A percentile compares a stretch with the other conserved stretches of the same genome.
These are phyloP conservation scores for Trematomus bernacchii DNA, from an alignment of 2,797 vertebrate genomes.

Conservation along the genomic window DNA sequence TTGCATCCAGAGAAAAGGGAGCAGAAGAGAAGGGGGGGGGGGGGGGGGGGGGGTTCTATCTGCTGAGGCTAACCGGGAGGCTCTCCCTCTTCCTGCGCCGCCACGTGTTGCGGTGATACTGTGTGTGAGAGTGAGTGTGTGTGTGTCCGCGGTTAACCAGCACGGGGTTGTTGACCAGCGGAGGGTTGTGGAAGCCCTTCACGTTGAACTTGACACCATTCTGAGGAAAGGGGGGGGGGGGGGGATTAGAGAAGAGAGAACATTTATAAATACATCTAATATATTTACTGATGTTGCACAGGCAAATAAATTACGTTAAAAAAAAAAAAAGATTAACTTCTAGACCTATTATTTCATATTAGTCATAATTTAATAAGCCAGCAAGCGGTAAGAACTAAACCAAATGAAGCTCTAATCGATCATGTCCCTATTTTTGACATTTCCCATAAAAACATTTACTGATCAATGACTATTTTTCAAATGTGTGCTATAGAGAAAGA, in stretches of 20 bases:
- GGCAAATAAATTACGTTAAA: background rate
- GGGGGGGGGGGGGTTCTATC: slow-evolving; percentile 82
- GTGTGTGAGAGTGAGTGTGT: slow-evolving; percentile 86
- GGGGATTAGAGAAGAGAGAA: background rate
- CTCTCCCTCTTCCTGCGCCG: slow-evolving; percentile 95
- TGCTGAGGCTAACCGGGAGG: slow-evolving; percentile 95
- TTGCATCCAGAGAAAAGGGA: slow-evolving; percentile 50
- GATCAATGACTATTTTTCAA: background rate
- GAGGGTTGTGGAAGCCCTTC: slow-evolving; percentile 91
- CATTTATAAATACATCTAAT: background rate
- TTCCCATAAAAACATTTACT: no score
- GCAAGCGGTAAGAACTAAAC: no score
- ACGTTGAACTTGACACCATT: slow-evolving; percentile 91
- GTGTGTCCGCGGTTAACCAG: slow-evolving; percentile 83
- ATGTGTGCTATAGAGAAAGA: background rate
- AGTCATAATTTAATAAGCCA: no score
- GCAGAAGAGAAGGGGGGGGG: background rate
- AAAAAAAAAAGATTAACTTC: no score
- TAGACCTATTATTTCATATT: no score
- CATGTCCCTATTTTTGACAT: no score
- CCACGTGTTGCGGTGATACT: slow-evolving; percentile 94
- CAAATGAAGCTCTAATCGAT: no score
- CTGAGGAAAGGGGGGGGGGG: slow-evolving; percentile 67
- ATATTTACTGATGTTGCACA: background rate
- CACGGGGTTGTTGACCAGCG: slow-evolving; percentile 85